Base-by-base conservation (phyloP, 92 coral and sea anemone species). In the Pocillopora grandis region DNA sequence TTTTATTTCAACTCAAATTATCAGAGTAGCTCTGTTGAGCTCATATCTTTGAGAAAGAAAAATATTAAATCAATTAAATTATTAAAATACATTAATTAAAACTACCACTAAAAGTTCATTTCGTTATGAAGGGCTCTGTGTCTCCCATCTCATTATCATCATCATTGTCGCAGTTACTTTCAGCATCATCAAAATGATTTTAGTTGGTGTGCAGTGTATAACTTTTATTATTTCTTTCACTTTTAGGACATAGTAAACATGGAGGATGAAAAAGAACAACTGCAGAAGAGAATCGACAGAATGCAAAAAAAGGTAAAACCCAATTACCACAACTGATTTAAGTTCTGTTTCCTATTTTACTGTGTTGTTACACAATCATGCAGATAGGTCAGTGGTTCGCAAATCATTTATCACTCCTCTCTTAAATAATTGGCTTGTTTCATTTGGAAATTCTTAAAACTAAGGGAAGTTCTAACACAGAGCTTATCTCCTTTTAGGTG, bases 191-290 rank as follows among this genome's bases (percentile, higher is more conserved):
- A 19, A 16, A 31, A 33, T 37, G 55, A 36, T 12, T 10, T 17
- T 13, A 42, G 12, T 71, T 4, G 16, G 2, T 9, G 18, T 36
- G 14, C 36, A 9, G 3, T 18, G 10, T 0, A 36, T 10, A 42
- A 9, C 5, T 72, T 3, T 60, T 8, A 66, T 33, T 16, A 18
- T 18, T 12, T 33, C 18, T 48, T 20, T 1, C n/a, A 48, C 12
- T 56, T 76, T 13, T 61, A 97, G 99, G 99, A 97, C 76, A 97
- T 97, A 58, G 93, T 89, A n/a, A 88, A 97, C 88, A 97, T 97
- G 99, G 99, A 97, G 67, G 99, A 97, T 76, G 99, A 97, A 82
- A 93, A 89, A 63, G 99, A 92, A 62, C 99, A 97, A 66, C 88
- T 97, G 35, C 84, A 81, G 62, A 97, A 94, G 85, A 92, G 99